phyloP scores from a whole-genome alignment of 2,888 invertebrate genomes.

The Nemotelus nigrinus region DNA sequence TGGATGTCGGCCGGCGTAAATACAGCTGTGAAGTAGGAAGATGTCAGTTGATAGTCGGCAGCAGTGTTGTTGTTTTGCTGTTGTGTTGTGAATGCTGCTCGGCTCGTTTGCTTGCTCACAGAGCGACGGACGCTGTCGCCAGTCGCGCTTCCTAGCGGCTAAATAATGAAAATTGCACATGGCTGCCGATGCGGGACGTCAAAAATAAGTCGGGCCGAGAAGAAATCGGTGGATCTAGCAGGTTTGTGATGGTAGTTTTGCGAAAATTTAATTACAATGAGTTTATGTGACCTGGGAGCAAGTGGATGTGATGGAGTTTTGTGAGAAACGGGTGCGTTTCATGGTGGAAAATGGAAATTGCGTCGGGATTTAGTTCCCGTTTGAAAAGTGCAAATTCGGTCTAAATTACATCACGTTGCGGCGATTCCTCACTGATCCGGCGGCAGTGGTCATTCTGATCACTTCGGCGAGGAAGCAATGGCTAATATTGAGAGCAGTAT shows the following conservation, averaged over 20 bases:
- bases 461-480: no score
- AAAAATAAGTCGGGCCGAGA: conserved; percentile 34
- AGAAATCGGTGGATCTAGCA: conserved; percentile 15
- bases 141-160: conserved; percentile 47
- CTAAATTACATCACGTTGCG: conserved; percentile 37
- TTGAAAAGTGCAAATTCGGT: neutral
- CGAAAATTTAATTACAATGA: neutral
- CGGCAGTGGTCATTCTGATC: neutral
- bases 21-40: neutral
- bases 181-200: conserved; percentile 50
- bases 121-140: neutral
- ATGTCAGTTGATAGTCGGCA: conserved; percentile 19
- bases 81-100: neutral
- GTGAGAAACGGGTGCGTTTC: neutral
- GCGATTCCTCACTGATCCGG: neutral
- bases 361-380: neutral
- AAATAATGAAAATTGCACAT: conserved; percentile 49
- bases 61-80: conserved; percentile 3
- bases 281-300: neutral
- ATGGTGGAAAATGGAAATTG: neutral
- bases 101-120: neutral
- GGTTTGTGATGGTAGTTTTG: conserved; percentile 7
- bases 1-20: neutral
- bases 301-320: conserved; percentile 7
- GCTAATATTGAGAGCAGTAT: no score